phyloP scores from a whole-genome alignment of 2,888 invertebrate species.

The Hedychridium roseum region DNA sequence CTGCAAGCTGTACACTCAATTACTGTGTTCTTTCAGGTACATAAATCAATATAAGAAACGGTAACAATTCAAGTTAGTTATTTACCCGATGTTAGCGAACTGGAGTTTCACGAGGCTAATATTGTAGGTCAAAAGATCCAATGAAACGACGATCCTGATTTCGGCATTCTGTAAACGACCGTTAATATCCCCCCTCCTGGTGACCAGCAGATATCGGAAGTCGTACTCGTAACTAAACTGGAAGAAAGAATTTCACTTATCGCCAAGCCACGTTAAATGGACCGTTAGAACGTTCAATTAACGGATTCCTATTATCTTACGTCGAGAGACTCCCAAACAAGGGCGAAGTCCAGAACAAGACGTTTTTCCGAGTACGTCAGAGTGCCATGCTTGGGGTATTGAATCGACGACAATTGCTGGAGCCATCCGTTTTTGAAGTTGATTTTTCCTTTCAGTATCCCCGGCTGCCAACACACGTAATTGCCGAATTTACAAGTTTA shows the following conservation, averaged over 20 bases:
- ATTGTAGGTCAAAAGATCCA: slow-evolving; percentile 26
- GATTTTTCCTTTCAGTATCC: slow-evolving; percentile 30
- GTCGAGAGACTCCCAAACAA: slow-evolving; percentile 38
- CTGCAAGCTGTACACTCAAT: too few relatives aligned
- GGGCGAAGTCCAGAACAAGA: slow-evolving; percentile 28
- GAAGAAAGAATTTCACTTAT: not conserved
- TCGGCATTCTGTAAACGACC: slow-evolving; percentile 26
- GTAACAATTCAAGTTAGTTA: slow-evolving; percentile 3
- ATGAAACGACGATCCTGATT: slow-evolving; percentile 14
- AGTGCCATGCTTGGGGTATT: slow-evolving; percentile 32
- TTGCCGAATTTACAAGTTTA: too few relatives aligned
- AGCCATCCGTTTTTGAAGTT: slow-evolving; percentile 39
- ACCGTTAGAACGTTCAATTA: too few relatives aligned
- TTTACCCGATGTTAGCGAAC: slow-evolving; percentile 37
- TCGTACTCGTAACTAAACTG: slow-evolving; percentile 42
- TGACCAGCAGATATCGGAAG: slow-evolving; percentile 26
- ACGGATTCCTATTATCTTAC: slow-evolving; percentile 32
- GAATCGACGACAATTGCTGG: slow-evolving; percentile 39
- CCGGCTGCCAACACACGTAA: slow-evolving; percentile 32
- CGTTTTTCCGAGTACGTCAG: slow-evolving; percentile 27
- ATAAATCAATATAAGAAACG: not conserved
- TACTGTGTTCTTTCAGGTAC: too few relatives aligned
- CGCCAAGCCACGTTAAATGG: not conserved
- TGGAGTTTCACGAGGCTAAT: slow-evolving; percentile 28
- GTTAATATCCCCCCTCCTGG: slow-evolving; percentile 32